These are phyloP conservation scores for Syncerus caffer DNA, from an alignment of 2,797 vertebrate species.

Conservation along the genomic window DNA sequence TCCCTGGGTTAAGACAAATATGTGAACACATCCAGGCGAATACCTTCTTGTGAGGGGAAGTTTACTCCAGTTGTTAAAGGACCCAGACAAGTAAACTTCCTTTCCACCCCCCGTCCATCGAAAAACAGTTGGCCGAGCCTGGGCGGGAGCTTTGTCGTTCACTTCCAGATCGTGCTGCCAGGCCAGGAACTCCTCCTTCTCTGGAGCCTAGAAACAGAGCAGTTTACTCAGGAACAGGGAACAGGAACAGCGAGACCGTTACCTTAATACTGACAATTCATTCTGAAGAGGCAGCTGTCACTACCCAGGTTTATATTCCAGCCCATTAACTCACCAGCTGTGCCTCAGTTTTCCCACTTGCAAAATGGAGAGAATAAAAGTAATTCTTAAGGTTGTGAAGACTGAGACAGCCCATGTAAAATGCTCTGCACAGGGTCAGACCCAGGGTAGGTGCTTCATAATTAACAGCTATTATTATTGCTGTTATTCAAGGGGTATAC, in stretches of 20 bases:
- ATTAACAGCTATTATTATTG: not conserved
- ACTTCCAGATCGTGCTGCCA: slow-evolving; percentile 96
- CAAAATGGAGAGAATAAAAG: not conserved
- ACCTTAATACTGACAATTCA: not conserved
- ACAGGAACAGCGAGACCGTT: not conserved
- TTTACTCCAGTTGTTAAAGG: slow-evolving; percentile 98
- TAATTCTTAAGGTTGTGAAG: not conserved
- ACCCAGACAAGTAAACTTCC: slow-evolving; percentile 95
- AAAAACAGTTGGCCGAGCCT: slow-evolving; percentile 93
- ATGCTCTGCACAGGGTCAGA: not conserved
- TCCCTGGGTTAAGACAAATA: not conserved
- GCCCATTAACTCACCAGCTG: not conserved
- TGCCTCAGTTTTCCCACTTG: not conserved
- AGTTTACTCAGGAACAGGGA: slow-evolving; percentile 4
- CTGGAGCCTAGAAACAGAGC: slow-evolving; percentile 86
- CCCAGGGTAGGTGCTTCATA: not conserved
- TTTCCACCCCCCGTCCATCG: slow-evolving; percentile 93
- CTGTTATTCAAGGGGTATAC: not conserved
- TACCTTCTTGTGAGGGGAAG: slow-evolving; percentile 97
- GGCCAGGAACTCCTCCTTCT: slow-evolving; percentile 94
- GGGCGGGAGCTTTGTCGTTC: slow-evolving; percentile 86
- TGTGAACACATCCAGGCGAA: not conserved
- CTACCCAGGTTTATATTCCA: not conserved
- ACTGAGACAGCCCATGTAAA: not conserved
- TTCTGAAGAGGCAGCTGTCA: not conserved